Evolutionary conservation across 92 coral and sea anemone species (phyloP).

Genomic region (Hydrozoanthus gracilis): DNA sequence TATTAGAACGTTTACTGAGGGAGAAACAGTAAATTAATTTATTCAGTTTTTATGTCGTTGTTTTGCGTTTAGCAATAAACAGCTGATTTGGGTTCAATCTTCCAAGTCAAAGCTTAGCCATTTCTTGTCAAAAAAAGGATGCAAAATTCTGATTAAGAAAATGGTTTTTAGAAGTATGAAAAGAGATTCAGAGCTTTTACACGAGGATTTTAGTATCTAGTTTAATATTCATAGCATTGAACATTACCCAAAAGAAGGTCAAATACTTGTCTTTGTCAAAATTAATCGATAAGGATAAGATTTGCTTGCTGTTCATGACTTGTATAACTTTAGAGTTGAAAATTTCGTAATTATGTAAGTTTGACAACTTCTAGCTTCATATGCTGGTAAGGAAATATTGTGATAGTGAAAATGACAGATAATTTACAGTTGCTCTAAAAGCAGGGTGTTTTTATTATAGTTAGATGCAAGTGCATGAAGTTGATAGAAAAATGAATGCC

Average conservation of each 20-base stretch:
- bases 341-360: too few species aligned
- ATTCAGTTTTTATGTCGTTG: slow-evolving; percentile 25
- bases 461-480: too few species aligned
- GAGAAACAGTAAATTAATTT: slow-evolving; percentile 11
- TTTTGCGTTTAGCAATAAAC: neutral
- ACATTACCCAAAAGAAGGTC: neutral
- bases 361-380: neutral
- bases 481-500: too few species aligned
- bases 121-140: neutral
- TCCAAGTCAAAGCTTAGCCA: neutral
- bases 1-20: too few species aligned
- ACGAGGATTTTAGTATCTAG: neutral
- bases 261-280: neutral
- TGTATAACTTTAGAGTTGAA: too few species aligned
- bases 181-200: neutral
- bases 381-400: too few species aligned
- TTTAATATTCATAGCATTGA: neutral
- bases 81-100: neutral
- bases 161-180: neutral
- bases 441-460: too few species aligned
- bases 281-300: neutral
- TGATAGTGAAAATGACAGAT: too few species aligned
- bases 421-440: too few species aligned
- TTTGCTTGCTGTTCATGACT: neutral
- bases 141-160: too few species aligned